Percentiles rank a stretch among this genome's conserved stretches.
Evolutionary conservation across 2,797 vertebrate genomes (phyloP).

Genomic region (Cossypha dichroa): DNA sequence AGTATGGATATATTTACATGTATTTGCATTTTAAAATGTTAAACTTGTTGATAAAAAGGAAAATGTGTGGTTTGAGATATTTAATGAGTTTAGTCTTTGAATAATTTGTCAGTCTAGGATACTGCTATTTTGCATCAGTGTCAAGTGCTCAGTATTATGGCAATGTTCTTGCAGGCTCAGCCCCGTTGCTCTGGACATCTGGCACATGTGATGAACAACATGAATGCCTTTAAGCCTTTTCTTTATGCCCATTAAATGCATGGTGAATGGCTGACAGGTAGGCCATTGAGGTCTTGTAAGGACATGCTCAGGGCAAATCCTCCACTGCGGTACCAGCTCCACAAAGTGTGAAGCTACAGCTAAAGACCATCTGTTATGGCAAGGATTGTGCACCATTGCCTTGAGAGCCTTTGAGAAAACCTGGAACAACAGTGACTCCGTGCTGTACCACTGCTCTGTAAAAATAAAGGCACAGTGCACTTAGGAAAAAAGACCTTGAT

Average conservation of each 20-base stretch:
- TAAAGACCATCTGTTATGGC: constrained; percentile 16
- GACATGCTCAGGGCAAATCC: neutral
- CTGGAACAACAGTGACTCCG: neutral
- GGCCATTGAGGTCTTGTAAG: neutral
- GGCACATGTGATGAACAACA: constrained; percentile 3
- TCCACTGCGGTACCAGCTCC: neutral
- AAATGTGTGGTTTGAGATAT: neutral
- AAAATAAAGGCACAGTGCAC: neutral
- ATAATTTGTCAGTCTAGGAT: neutral
- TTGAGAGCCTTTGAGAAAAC: neutral
- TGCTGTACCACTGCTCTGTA: neutral
- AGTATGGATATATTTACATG: neutral
- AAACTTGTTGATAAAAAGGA: neutral
- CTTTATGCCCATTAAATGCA: neutral
- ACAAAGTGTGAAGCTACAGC: neutral
- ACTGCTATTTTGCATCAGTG: neutral
- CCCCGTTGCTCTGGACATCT: constrained; percentile 9
- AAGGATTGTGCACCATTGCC: neutral
- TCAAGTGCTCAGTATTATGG: neutral
- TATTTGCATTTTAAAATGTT: neutral
- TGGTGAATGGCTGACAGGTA: constrained; percentile 33
- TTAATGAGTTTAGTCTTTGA: neutral
- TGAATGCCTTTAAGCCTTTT: neutral
- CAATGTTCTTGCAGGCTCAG: neutral
- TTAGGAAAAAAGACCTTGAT: neutral